Conservation (phyloP, 2,888 invertebrate genomes). For the Dendrolimus pini region DNA sequence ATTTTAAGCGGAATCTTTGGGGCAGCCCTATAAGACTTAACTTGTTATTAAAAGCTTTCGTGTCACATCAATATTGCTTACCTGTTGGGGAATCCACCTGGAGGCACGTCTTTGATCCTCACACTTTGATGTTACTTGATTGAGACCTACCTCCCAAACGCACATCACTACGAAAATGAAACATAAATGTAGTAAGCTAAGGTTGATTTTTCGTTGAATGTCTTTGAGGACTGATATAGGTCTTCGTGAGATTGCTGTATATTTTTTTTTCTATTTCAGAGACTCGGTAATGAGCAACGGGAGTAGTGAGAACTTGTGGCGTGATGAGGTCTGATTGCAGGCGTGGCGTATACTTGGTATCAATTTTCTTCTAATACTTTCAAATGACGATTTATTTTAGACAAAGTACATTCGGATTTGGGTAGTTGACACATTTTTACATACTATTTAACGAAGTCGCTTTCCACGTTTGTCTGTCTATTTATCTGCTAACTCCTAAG, state of each 20-base stretch:
- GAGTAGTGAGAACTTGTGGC: constrained; percentile 39
- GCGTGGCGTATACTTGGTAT: background rate
- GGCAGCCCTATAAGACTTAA: constrained; percentile 10
- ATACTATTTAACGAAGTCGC: no score
- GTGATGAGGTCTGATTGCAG: constrained; percentile 9
- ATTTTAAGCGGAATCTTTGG: background rate
- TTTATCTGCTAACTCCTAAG: no score
- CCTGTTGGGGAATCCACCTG: constrained; percentile 34
- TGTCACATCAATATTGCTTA: constrained; percentile 30
- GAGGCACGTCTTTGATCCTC: constrained; percentile 33
- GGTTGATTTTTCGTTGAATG: constrained; percentile 6
- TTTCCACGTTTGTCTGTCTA: no score
- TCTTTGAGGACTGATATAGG: constrained; percentile 9
- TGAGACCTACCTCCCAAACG: constrained; percentile 20
- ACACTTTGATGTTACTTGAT: constrained; percentile 31
- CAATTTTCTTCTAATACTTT: no score
- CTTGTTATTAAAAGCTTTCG: constrained; percentile 23
- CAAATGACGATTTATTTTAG: no score
- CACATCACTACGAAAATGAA: constrained; percentile 5
- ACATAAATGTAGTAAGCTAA: background rate
- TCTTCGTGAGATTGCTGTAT: constrained; percentile 12
- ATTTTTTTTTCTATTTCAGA: constrained; percentile 26
- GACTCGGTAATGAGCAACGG: constrained; percentile 45
- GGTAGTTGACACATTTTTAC: no score
- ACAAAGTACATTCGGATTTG: no score